Evolutionary conservation across 2,797 vertebrate genomes (phyloP).

Genomic region (Delichon dasypus): DNA sequence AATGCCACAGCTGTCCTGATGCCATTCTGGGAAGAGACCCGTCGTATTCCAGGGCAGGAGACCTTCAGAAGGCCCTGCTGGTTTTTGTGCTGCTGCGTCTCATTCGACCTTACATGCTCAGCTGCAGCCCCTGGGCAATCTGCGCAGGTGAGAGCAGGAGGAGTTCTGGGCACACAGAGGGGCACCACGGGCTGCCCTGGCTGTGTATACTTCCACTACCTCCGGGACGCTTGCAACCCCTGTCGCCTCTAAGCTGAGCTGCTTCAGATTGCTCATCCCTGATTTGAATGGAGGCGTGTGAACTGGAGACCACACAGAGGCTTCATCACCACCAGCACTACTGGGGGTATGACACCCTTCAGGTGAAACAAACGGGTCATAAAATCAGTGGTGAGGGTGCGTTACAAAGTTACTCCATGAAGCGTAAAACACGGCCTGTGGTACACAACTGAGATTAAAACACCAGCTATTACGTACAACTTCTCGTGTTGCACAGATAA

Average conservation of each 20-base stretch:
- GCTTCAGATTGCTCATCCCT: not conserved
- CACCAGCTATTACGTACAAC: not conserved
- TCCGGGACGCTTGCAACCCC: not conserved
- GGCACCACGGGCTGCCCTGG: accelerated
- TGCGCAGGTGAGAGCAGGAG: not conserved
- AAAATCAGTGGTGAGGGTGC: not conserved
- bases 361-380: not conserved
- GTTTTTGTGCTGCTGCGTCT: not conserved
- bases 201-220: too few relatives aligned
- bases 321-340: not conserved
- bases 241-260: not conserved
- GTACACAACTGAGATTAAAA: not conserved
- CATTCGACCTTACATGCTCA: accelerated
- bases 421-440: not conserved
- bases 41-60: accelerated
- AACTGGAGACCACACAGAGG: not conserved
- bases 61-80: not conserved
- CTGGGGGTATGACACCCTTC: not conserved
- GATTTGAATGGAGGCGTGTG: not conserved
- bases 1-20: not conserved
- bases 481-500: not conserved
- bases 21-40: not conserved
- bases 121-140: not conserved
- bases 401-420: not conserved
- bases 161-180: accelerated